phyloP scores from a whole-genome alignment of 2,113 vertebrate species.

The Bos javanicus region DNA sequence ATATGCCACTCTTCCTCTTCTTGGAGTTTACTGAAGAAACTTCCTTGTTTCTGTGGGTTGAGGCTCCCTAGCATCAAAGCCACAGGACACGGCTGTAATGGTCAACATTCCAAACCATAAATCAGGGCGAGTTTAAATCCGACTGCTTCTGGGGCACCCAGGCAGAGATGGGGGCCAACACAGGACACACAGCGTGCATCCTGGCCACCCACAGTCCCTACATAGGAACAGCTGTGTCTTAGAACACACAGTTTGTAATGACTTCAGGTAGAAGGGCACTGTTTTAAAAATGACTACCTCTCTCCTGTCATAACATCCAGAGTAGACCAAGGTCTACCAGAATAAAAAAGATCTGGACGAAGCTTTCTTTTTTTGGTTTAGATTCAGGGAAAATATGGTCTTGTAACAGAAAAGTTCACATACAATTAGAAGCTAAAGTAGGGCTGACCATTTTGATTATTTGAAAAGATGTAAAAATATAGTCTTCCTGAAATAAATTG shows the following conservation, averaged over 20 bases:
- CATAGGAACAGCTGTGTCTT: neutral
- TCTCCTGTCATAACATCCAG: neutral
- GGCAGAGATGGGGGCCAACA: neutral
- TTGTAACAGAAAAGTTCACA: neutral
- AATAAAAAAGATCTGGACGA: neutral
- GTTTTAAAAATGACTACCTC: neutral
- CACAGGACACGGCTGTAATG: neutral
- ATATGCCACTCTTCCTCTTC: neutral
- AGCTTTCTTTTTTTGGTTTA: neutral
- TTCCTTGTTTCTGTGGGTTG: conserved; percentile 38
- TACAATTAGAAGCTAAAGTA: neutral
- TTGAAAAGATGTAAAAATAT: neutral
- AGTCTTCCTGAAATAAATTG: neutral
- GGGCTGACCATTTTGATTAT: neutral
- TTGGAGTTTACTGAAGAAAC: conserved; percentile 50
- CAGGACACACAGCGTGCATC: rapidly evolving
- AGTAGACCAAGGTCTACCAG: neutral
- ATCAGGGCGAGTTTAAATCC: neutral
- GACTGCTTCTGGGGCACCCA: neutral
- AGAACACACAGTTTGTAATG: neutral
- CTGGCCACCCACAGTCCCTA: neutral
- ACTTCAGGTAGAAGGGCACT: neutral
- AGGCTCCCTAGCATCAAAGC: neutral
- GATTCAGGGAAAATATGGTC: neutral
- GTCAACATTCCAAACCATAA: neutral